Base-by-base conservation (phyloP, 2,888 invertebrate genomes). In the Branchipolynoe longqiensis region DNA sequence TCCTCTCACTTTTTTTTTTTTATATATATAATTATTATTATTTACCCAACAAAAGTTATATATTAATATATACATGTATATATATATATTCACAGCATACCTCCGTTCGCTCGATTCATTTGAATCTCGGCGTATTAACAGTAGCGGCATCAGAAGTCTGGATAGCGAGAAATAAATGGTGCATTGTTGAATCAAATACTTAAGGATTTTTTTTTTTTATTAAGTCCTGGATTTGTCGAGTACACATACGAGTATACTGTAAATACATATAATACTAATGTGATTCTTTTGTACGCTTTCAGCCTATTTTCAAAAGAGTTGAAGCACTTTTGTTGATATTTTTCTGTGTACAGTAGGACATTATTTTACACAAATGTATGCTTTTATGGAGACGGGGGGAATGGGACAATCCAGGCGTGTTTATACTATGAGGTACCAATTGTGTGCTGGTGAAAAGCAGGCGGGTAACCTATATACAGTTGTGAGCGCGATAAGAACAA, bases 241-340 rank as follows among this genome's bases (percentile, higher is more conserved):
- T n/a, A n/a, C n/a, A n/a, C n/a, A n/a, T n/a, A n/a, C 33, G 69
- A 38, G 69, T 69, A n/a, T 69, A 69, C 33, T 69, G 69, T 69
- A 28, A 62, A 62, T 28, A n/a, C n/a, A n/a, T n/a, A n/a, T n/a
- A 62, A n/a, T 31, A 56, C 25, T n/a, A 56, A 62, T 31, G 6
- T 62, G 62, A 14, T 62, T 62, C 62, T 31, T 62, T 4, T 56
- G 62, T 62, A 31, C 62, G 3, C 25, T 25, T 25, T 62, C 62
- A 28, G 62, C 62, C 31, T 62, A n/a, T 31, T 62, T 62, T 25
- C 28, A 62, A 31, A 62, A 28, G 62, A 62, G 62, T n/a, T 62
- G 62, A 62, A 3, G 31, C 62, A 62, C 62, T n/a, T n/a, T 28
- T 69, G 33, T 69, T 33, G 33, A 69, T 62, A 33, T 22, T 69